Conservation (phyloP, 2,113 vertebrate species). For the Struthidea cinerea region DNA sequence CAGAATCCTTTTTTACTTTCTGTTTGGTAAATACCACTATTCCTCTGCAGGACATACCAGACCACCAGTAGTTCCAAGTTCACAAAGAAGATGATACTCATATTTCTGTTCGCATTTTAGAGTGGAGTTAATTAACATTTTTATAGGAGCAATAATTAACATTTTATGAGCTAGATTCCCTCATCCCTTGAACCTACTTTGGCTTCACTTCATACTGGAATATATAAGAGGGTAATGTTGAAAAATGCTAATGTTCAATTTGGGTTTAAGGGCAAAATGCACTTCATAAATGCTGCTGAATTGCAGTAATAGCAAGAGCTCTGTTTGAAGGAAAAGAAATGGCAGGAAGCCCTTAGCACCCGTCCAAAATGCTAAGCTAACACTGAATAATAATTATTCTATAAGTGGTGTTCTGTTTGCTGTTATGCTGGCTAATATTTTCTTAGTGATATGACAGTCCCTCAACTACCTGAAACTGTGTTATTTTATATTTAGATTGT, state of each 20-base stretch:
- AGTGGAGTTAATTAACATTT: constrained; percentile 20
- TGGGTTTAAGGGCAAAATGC: constrained; percentile 18
- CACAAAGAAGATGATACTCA: not conserved
- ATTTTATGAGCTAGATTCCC: constrained; percentile 37
- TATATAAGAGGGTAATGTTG: not conserved
- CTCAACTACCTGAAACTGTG: not conserved
- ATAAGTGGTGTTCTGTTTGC: not conserved
- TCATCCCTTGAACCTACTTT: constrained; percentile 7
- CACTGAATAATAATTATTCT: not conserved
- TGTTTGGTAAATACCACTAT: not conserved
- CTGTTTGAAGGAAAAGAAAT: not conserved
- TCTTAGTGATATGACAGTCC: not conserved
- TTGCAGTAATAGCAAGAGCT: not conserved
- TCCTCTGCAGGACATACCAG: not conserved
- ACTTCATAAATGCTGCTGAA: not conserved
- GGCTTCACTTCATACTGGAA: not conserved
- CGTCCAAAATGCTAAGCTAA: not conserved
- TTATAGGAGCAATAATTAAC: constrained; percentile 27
- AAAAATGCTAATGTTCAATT: constrained; percentile 21
- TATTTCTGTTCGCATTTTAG: constrained; percentile 22
- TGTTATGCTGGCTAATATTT: not conserved
- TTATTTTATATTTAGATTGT: not conserved
- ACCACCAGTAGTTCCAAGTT: not conserved
- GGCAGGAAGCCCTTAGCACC: not conserved
- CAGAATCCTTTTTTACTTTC: not conserved